Evolutionary conservation across 2,113 vertebrate genomes (phyloP), one percentile per base, ranked within the genome.

Genomic region (Muntiacus muntjak): DNA sequence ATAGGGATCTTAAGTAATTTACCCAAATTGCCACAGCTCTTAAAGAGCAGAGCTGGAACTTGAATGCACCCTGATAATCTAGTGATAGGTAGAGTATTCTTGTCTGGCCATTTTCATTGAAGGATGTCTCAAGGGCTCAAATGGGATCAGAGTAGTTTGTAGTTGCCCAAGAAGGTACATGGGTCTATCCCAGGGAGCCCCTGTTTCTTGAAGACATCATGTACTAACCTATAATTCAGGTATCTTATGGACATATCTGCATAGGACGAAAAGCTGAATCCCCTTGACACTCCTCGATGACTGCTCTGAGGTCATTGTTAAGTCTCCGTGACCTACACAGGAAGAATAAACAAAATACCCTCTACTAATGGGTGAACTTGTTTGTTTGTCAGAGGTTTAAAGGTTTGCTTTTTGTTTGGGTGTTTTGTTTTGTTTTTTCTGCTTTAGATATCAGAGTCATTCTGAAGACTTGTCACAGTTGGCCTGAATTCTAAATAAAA

Each of bases 401-500:
- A 89, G 23, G 33, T 50, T 93, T 95, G 43, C n/a, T 89, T 88
- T 89, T 89, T 88, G 40, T 43, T 84, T 50, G 7, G 52, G 23
- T 23, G 5, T 28, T 52, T 87, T 19, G 45, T 60, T 87, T 79
- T 50, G 12, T n/a, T 54, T n/a, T 54, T 47, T 50, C 2, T 82
- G 52, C 81, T 93, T 93, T 90, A 58, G 52, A 85, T 79, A 83
- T 87, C 23, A 94, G n/a, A 87, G 21, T 64, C 33, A 71, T 57
- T 87, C 55, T 82, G 60, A 84, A 94, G 25, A 36, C 84, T 96
- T 87, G 21, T 78, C 54, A 90, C 67, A 12, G 9, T 96, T 93
- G 76, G 17, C 45, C 62, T 87, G 33, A 83, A 92, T 97, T 95
- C 87, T 90, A 90, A 90, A 91, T 71, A 83, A 92, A 92, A 36